Evolutionary conservation across 2,797 vertebrate species (phyloP).

Genomic region (Manis crassicaudata): DNA sequence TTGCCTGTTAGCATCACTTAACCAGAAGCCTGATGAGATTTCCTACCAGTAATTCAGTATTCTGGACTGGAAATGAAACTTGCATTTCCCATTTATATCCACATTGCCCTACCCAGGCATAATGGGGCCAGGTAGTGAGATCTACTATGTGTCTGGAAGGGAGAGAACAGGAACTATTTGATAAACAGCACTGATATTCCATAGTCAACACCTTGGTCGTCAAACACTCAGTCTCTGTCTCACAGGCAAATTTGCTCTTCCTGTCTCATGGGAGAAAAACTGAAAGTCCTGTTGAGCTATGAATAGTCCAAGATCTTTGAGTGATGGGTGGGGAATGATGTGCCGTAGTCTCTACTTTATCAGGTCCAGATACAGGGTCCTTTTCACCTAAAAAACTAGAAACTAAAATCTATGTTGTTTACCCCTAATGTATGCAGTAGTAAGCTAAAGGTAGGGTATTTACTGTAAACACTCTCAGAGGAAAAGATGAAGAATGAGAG

Average conservation of each 20-base stretch:
- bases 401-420: neutral
- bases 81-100: neutral
- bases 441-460: neutral
- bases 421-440: neutral
- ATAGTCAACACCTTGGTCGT: neutral
- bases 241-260: neutral
- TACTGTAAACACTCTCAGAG: neutral
- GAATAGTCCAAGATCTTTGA: neutral
- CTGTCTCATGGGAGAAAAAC: neutral
- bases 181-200: neutral
- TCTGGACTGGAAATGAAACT: constrained; percentile 1
- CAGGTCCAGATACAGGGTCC: neutral
- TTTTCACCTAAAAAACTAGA: neutral
- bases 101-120: neutral
- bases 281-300: neutral
- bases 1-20: neutral
- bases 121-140: neutral
- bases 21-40: neutral
- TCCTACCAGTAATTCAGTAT: neutral
- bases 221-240: neutral
- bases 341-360: neutral
- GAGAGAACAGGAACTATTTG: neutral
- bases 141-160: neutral
- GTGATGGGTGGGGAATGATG: neutral
- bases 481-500: neutral